Base-by-base conservation (phyloP, 2,888 invertebrate species). In the Allacma fusca region DNA sequence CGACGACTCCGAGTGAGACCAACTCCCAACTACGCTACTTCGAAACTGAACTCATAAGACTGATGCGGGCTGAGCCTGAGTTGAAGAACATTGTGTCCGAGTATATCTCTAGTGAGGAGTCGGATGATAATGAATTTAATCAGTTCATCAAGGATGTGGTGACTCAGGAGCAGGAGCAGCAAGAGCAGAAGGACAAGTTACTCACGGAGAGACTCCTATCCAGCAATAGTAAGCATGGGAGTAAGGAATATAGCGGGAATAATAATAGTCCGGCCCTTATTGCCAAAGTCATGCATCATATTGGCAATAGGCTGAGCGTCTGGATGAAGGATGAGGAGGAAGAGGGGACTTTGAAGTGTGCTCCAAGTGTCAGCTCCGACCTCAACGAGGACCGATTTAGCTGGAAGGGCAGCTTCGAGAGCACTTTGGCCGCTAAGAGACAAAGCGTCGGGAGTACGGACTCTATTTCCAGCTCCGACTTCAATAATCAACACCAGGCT, bases 61-160 rank as follows among this genome's bases (percentile, higher is more conserved):
- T 96, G 82, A 96, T 96, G 96, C 95, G 95, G 89, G 95, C 95
- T 0, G 96, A 96, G 64, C 95, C 95, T 0, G 95, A 95, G 29
- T 94, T 96, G 82, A 90, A 94, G 79, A 95, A 95, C 87, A 95
- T 96, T 76, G 95, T 96, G 0, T 70, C 70, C 0, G 96, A 96
- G 87, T 96, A 96, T 86, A 88, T 96, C 80, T 95, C 95, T 82
- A 94, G 94, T 82, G 96, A 96, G 86, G 96, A 96, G 94, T 95
- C 95, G 82, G 96, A 96, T 86, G 95, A 95, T 0, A 95, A 95
- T 85, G 96, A 96, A 86, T 95, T 95, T 1, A 95, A 95, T 0
- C 95, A 96, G 86, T 95, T 95, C 85, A 95, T 95, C 0, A 94
- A 94, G 81, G 94, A 94, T 0, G 95, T 96, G 86, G 88, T 94